Base-by-base conservation (phyloP, 2,888 invertebrate species). In the Eupithecia subumbrata region DNA sequence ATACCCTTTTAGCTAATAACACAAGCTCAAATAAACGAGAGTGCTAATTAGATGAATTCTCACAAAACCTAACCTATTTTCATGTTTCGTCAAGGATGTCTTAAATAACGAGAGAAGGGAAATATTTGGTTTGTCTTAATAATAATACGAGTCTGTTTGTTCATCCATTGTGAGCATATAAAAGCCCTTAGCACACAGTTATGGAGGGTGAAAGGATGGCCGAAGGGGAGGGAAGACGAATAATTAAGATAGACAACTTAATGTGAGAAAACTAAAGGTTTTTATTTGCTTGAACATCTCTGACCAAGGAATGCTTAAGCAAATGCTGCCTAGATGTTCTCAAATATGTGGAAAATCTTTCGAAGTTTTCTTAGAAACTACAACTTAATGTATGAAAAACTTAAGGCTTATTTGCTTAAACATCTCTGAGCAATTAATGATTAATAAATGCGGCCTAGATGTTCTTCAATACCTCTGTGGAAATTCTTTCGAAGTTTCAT, bases 121-220 rank as follows among this genome's bases (percentile, higher is more conserved):
- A 78, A 81, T 79, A 78, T 79, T 81, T 78, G 78, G 78, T 81
- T 81, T 78, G 76, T 78, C 81, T 63, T 77, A 76, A 78, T 78
- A 81, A 81, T 79, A 81, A 78, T 63, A 78, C 69, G 60, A 77
- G 64, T 72, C 22, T 79, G 74, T 79, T 81, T 81, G 68, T 74
- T 81, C 78, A 76, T 76, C 77, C 74, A 76, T 78, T 76, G 77
- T 73, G 74, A 78, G 77, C 79, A 81, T 64, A 56, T 75, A 76
- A 76, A 76, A 68, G 79, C 76, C 69, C 76, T 81, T 79, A 79
- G 75, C 73, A 74, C 72, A 43, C 70, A 70, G 60, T 76, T 77
- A 73, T 74, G 37, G 40, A 64, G 30, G 68, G 40, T 48, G 45
- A 68, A 60, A 22, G 25, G 40, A 68, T 64, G 30, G 66, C 5